A percentile compares a stretch with the other conserved stretches of the same genome.
Conservation (phyloP, 2,797 vertebrate species). For the Danio aesculapii region DNA sequence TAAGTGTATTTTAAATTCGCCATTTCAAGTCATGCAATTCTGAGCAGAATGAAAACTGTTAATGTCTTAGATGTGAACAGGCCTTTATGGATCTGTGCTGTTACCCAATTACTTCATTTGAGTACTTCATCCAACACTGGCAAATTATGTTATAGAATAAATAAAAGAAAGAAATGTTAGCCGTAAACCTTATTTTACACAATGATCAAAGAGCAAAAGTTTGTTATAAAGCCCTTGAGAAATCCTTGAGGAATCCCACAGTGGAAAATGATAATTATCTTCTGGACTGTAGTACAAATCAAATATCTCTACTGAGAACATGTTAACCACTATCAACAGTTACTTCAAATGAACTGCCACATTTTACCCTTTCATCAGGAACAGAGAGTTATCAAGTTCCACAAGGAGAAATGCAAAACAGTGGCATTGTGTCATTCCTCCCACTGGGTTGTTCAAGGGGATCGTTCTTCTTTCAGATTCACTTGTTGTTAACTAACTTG, state of each 20-base stretch:
- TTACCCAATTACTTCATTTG: not conserved
- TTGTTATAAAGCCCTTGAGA: not conserved
- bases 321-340: not conserved
- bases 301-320: not conserved
- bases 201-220: not conserved
- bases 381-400: slow-evolving; percentile 4
- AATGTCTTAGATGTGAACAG: too few relatives aligned
- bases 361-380: slow-evolving; percentile 18
- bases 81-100: not conserved
- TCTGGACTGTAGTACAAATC: not conserved
- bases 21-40: too few relatives aligned
- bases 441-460: slow-evolving; percentile 18
- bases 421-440: slow-evolving; percentile 1
- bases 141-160: not conserved
- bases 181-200: not conserved
- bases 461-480: slow-evolving; percentile 28
- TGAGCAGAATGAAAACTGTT: too few relatives aligned
- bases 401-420: slow-evolving; percentile 11
- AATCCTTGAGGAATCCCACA: not conserved
- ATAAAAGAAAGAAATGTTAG: not conserved
- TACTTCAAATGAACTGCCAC: not conserved
- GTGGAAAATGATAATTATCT: not conserved
- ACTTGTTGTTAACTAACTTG: slow-evolving; percentile 37
- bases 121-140: not conserved
- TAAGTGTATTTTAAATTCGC: too few relatives aligned